Percentiles rank a stretch among this genome's conserved stretches.
These are phyloP conservation scores for Pangasianodon hypophthalmus DNA, from an alignment of 2,113 vertebrate species.

Conservation along the genomic window DNA sequence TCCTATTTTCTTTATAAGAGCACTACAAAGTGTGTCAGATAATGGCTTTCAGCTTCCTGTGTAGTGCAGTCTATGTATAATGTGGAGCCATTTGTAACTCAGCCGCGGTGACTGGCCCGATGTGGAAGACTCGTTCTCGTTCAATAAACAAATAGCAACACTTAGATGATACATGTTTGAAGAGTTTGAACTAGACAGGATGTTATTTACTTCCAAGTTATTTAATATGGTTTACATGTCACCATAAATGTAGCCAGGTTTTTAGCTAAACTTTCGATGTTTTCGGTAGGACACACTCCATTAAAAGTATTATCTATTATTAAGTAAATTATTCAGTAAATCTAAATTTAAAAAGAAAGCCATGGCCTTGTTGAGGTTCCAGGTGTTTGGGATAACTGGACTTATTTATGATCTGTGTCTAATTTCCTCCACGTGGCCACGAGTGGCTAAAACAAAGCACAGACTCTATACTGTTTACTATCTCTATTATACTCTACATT, in stretches of 20 bases:
- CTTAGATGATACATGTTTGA: neutral
- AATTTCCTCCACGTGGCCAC: constrained; percentile 20
- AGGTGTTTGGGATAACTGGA: neutral
- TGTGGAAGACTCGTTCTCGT: neutral
- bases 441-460: neutral
- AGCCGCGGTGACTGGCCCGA: neutral
- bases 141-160: neutral
- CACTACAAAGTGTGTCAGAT: neutral
- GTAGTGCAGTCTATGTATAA: neutral
- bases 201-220: neutral
- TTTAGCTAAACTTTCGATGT: neutral
- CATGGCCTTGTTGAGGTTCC: neutral
- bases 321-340: neutral
- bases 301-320: neutral
- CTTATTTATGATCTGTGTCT: constrained; percentile 7
- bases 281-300: neutral
- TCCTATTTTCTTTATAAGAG: neutral
- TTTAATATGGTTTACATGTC: neutral
- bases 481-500: neutral
- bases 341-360: neutral
- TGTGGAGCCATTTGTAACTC: neutral
- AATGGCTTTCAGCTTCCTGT: neutral
- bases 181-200: neutral
- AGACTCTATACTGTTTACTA: neutral
- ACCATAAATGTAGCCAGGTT: neutral